Base-by-base conservation (phyloP, 2,888 invertebrate genomes). In the Calliphora vomitoria region DNA sequence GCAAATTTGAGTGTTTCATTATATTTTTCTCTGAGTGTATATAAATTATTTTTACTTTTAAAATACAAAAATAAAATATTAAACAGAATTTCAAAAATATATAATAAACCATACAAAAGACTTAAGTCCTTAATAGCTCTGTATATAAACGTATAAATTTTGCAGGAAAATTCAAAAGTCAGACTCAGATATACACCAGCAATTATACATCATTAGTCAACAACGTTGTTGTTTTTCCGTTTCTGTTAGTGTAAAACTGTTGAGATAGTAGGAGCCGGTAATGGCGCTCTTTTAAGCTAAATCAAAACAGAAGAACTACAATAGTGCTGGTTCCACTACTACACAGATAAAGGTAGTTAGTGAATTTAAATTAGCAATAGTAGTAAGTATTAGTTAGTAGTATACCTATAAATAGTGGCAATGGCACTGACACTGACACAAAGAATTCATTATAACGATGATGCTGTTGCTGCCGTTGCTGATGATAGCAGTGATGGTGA, bases 141-240 rank as follows among this genome's bases (percentile, higher is more conserved):
- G 60, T 15, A 35, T 60, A 11, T 4, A 25, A 58, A 25, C 1
- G 11, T 13, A 55, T 55, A 20, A 55, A 55, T 55, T 55, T 44
- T 10, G 20, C 20, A 8, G 18, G 55, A 1, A 50, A 1, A 11
- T 55, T 20, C 4, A 60, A 44, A 69, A 79, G 66, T 53, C 44
- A 55, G 41, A 41, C 31, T 75, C 50, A 64, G n/a, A n/a, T 15
- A 64, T 11, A 76, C 15, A 58, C 62, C 44, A 71, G 64, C 82
- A 82, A 74, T 82, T 74, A 82, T 74, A 68, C 35, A 74, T 74
- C 82, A 82, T 82, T 72, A 66, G 66, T 82, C 60, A 80, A 74
- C 44, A 44, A 13, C 35, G 31, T 58, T 72, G 50, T 15, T 47
- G 6, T 58, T 20, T n/a, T 58, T 53, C 25, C n/a, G 3, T 72